phyloP scores from a whole-genome alignment of 1,140 invertebrate genomes.

The Bombus pyrosoma region DNA sequence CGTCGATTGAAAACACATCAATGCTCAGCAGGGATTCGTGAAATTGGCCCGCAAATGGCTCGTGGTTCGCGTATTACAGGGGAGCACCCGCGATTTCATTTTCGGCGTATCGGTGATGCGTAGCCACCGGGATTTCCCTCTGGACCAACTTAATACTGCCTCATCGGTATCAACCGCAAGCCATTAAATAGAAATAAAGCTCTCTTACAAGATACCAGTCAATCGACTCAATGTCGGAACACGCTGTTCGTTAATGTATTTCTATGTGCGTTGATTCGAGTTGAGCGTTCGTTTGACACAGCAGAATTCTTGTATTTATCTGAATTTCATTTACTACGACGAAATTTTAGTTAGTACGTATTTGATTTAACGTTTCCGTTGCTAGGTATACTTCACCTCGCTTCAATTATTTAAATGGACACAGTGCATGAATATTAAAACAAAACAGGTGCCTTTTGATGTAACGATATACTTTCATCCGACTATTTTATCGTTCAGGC shows the following conservation, averaged over 20 bases:
- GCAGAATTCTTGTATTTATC: too few species aligned
- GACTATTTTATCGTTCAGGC: not conserved
- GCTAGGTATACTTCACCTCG: too few species aligned
- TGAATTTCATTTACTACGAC: too few species aligned
- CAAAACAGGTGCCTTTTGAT: too few species aligned
- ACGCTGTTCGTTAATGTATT: not conserved
- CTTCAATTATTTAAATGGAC: too few species aligned
- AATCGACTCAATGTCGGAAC: not conserved
- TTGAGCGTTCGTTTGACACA: too few species aligned
- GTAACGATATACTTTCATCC: not conserved
- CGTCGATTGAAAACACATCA: constrained; percentile 14
- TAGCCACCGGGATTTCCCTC: constrained; percentile 9
- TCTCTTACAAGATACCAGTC: not conserved
- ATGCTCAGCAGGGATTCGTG: not conserved
- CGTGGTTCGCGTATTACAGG: not conserved
- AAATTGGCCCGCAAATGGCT: not conserved
- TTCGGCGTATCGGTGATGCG: constrained; percentile 8
- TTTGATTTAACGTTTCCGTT: too few species aligned
- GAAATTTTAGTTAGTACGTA: too few species aligned
- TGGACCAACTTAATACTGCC: constrained; percentile 7
- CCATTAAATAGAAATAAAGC: not conserved
- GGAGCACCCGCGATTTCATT: constrained; percentile 13
- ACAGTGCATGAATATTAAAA: too few species aligned
- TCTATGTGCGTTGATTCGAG: too few species aligned
- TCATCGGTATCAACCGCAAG: too few species aligned